Base-by-base conservation (phyloP, 2,797 vertebrate species). In the Cichlasoma orientale region DNA sequence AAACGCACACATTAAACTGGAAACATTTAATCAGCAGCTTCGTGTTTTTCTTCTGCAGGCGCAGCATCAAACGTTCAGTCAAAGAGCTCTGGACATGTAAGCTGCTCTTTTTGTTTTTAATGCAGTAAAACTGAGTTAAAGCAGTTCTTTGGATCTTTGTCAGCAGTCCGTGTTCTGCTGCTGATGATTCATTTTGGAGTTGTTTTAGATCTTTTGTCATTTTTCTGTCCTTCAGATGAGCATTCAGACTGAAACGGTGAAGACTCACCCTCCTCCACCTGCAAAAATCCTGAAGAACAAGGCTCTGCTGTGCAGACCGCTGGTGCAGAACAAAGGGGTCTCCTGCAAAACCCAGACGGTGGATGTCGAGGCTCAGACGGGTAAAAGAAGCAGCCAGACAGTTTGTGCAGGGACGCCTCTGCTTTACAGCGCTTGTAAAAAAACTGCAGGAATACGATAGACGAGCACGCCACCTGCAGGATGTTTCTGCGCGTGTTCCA, bases 241-340 rank as follows among this genome's bases (percentile, higher is more conserved):
- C 87, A 95, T 96, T 52, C 97, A 98, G 87, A 98, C 97, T 13
- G 97, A 98, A 68, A 75, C 91, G 6, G 89, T 93, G 52, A 97
- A 96, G 88, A 75, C 94, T n/a, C 69, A 47, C 19, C 94, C 95
- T 47, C 73, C 95, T 14, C 36, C 47, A 33, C 41, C 54, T 3
- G 89, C 95, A 11, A 96, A 96, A 76, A 92, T 97, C 74, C 95
- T 99, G 38, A 99, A 99, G 94, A 99, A 99, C 94, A 99, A 99
- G 90, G 97, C 98, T 11, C 93, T 99, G 50, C 91, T 99, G 56
- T 99, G 98, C 86, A 96, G 97, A 59, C 98, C 98, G 2, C 95
- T 99, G 89, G 97, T 97, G 56, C 97, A 98, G 90, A 98, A 97
- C 84, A 99, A 99, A 93, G 98, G 97, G 44, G 95, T 98, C 19